A percentile compares a stretch with the other conserved stretches of the same genome.
Conservation (phyloP, 2,113 vertebrate species). For the Furnarius figulus region DNA sequence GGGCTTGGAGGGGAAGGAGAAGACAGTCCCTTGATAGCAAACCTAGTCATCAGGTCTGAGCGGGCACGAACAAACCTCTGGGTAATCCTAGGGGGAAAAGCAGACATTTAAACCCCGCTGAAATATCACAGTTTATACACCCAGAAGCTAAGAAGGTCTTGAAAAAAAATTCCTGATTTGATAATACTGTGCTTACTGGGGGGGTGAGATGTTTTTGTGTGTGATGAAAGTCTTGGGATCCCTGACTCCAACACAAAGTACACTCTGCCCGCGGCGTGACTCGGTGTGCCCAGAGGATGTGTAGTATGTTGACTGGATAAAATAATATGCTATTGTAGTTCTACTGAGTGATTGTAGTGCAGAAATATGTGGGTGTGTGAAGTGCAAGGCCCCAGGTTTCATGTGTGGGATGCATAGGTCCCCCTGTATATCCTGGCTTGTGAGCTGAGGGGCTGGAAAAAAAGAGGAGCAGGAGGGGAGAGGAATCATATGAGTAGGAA, state of each 20-base stretch:
- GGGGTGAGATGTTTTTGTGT: background rate
- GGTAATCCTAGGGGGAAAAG: background rate
- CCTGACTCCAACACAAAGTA: background rate
- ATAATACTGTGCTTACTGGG: background rate
- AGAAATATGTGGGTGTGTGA: slow-evolving; percentile 45
- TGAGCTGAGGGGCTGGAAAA: background rate
- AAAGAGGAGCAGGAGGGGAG: background rate
- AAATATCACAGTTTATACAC: background rate
- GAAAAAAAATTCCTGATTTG: background rate
- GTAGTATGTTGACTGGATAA: background rate
- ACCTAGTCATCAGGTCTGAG: background rate
- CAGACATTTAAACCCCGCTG: background rate
- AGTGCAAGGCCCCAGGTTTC: slow-evolving; percentile 14
- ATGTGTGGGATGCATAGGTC: background rate
- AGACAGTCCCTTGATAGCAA: background rate
- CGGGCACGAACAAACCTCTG: background rate
- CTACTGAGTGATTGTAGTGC: background rate
- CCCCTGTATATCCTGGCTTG: background rate
- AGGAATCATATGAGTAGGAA: background rate
- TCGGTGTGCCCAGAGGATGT: background rate
- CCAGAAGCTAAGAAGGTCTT: background rate
- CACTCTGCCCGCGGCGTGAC: background rate
- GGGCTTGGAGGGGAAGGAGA: background rate
- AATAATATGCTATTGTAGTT: slow-evolving; percentile 53
- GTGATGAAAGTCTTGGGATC: background rate